Base-by-base conservation (phyloP, 2,113 vertebrate genomes). In the Mandrillus leucophaeus region DNA sequence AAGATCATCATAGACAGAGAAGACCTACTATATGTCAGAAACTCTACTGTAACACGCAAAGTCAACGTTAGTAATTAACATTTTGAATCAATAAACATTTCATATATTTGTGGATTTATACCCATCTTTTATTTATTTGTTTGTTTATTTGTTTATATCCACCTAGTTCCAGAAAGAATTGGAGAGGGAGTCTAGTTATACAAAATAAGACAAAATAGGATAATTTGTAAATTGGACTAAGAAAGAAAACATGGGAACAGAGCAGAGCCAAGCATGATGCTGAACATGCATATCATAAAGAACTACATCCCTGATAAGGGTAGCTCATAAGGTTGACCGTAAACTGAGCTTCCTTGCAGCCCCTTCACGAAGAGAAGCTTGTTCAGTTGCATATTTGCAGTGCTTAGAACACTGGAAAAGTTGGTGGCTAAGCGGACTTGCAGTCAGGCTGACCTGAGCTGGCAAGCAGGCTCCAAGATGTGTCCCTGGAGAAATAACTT, bases 311-410 rank as follows among this genome's bases (percentile, higher is more conserved):
- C 57, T n/a, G 38, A 18, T 14, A 35, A 95, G 16, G 8, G 17
- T 9, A 7, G 55, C 4, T 90, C 27, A 9, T 5, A 61, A 32
- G 57, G 38, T n/a, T 30, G 79, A 40, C 32, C 13, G 2, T 18
- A 13, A 59, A 35, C n/a, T 9, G 27, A 27, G 48, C 3, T 40
- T 80, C 75, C 55, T 68, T 0, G 6, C 11, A 27, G 45, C 13
- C 82, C 32, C 5, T 32, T 22, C 16, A 10, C n/a, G 32, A 64
- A 70, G 27, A 27, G 76, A 38, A 59, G 2, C 22, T 35, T 32
- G 22, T 45, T 78, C 52, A 25, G 0, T 4, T 14, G 14, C 14
- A 25, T 0, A 1, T 3, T 18, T 5, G 1, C 22, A 2, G 30
- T 4, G 25, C 38, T 59, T 35, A 38, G 6, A 3, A 17, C 3